phyloP scores from a whole-genome alignment of 2,797 vertebrate species.

The Rhinogobio ventralis region DNA sequence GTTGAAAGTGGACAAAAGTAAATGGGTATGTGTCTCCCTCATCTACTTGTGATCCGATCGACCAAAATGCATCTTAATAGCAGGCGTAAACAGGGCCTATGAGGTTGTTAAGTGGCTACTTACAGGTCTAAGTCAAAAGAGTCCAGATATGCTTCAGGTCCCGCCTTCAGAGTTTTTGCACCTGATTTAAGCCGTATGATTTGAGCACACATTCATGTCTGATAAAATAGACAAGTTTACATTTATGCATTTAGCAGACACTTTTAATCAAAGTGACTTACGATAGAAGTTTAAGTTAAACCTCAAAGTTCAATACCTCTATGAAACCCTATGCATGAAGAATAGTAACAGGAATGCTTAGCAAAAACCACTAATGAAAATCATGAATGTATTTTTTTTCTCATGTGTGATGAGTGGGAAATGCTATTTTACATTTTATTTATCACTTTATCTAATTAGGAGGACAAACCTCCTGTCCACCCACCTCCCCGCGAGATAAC shows the following conservation, averaged over 20 bases:
- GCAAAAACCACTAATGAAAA: background rate
- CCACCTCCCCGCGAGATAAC: conserved; percentile 6
- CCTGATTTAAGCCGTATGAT: background rate
- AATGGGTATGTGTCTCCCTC: no score
- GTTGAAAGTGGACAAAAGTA: no score
- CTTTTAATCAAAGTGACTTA: background rate
- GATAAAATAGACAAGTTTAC: background rate
- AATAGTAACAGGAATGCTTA: background rate
- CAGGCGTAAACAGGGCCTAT: no score
- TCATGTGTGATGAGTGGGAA: conserved; percentile 15
- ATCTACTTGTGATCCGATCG: no score
- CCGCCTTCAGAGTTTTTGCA: background rate
- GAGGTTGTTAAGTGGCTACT: background rate
- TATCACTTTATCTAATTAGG: conserved; percentile 36
- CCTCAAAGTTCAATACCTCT: background rate
- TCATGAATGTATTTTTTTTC: background rate
- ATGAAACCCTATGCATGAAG: background rate
- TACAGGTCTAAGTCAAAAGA: background rate
- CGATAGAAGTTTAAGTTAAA: background rate
- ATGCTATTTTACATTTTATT: conserved; percentile 37
- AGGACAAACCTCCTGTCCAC: background rate
- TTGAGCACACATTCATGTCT: background rate
- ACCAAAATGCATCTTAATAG: no score
- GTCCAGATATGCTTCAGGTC: background rate
- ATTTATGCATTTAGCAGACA: background rate